Conservation (phyloP, 2,113 vertebrate genomes). For the Malurus alboscapulatus region DNA sequence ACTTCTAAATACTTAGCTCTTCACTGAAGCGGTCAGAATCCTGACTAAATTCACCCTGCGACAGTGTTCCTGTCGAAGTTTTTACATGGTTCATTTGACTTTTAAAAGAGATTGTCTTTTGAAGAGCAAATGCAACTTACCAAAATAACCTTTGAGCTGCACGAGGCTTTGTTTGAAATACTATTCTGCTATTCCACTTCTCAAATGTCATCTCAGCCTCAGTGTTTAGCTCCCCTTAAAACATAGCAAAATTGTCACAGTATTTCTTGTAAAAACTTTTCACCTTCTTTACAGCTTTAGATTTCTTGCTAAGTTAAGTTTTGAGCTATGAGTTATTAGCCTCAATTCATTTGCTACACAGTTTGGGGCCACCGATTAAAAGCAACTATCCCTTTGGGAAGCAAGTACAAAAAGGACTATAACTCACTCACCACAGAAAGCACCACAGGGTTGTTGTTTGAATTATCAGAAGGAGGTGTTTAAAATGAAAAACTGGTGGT, state of each 20-base stretch:
- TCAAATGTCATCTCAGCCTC: background rate
- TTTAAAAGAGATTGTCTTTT: background rate
- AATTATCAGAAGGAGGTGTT: background rate
- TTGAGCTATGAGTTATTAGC: background rate
- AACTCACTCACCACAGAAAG: background rate
- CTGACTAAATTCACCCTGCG: background rate
- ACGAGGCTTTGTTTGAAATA: background rate
- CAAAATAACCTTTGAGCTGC: background rate
- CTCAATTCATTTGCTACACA: background rate
- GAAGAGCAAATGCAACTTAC: background rate
- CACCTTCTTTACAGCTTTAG: background rate
- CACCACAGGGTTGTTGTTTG: background rate
- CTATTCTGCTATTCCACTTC: background rate
- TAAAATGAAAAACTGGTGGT: background rate
- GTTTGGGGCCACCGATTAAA: background rate
- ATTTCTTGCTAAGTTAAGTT: background rate
- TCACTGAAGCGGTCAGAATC: background rate
- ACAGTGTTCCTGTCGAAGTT: background rate
- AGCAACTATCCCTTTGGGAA: background rate
- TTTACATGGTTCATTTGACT: background rate
- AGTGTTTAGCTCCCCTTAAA: background rate
- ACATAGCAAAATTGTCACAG: background rate
- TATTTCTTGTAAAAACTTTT: background rate
- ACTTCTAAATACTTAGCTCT: background rate
- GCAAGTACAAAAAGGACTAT: background rate